Evolutionary conservation across 2,888 invertebrate genomes (phyloP).

Genomic region (Leucoptera coffeella): DNA sequence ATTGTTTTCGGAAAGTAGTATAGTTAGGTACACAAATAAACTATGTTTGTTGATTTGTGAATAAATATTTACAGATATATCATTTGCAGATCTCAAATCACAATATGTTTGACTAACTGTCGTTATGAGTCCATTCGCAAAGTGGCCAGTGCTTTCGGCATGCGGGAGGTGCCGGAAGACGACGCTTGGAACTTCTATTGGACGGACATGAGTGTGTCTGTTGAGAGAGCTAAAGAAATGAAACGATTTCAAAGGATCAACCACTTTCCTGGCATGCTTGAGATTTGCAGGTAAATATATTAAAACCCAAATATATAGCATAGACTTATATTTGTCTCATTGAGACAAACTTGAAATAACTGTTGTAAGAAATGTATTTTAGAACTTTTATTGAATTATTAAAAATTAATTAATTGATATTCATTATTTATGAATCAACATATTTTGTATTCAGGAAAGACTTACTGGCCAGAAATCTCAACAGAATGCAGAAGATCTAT

Average conservation of each 20-base stretch:
- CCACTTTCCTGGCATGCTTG: constrained; percentile 88
- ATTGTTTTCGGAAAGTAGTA: too few relatives aligned
- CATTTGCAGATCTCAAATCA: constrained; percentile 32
- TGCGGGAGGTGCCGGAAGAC: constrained; percentile 71
- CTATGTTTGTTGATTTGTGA: too few relatives aligned
- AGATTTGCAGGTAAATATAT: constrained; percentile 72
- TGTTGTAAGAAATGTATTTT: too few relatives aligned
- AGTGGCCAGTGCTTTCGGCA: constrained; percentile 64
- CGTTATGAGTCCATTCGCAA: constrained; percentile 69
- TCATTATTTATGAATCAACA: constrained; percentile 1
- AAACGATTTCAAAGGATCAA: constrained; percentile 88
- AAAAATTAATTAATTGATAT: too few relatives aligned
- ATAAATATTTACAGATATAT: background rate
- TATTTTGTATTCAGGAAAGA: constrained; percentile 61
- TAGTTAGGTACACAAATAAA: too few relatives aligned
- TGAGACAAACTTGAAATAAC: too few relatives aligned
- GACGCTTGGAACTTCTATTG: constrained; percentile 88
- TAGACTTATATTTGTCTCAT: too few relatives aligned
- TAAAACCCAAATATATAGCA: too few relatives aligned
- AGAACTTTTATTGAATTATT: too few relatives aligned
- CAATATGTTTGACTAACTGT: constrained; percentile 65
- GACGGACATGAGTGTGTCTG: constrained; percentile 82
- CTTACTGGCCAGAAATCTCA: constrained; percentile 80
- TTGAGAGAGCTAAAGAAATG: constrained; percentile 86
- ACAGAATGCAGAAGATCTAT: constrained; percentile 82